Conservation (phyloP, 2,888 invertebrate genomes). For the Drosophila limbata region DNA sequence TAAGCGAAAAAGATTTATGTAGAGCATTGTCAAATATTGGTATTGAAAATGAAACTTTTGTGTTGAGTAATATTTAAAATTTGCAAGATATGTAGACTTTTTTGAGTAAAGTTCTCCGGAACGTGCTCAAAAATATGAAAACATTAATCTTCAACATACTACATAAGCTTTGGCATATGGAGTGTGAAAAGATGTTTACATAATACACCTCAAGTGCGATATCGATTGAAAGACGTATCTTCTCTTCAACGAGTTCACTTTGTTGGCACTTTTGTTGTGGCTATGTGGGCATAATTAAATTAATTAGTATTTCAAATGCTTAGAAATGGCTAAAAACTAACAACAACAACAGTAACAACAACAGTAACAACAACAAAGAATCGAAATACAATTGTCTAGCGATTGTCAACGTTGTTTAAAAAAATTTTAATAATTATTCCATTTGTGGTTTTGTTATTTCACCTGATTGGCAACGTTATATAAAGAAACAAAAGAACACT, state of each 20-base stretch:
- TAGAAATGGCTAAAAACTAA: slow-evolving; percentile 4
- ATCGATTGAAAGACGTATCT: slow-evolving; percentile 39
- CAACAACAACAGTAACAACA: neutral
- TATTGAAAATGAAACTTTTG: slow-evolving; percentile 10
- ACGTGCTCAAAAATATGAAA: slow-evolving; percentile 32
- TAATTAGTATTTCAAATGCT: slow-evolving; percentile 39
- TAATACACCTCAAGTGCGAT: slow-evolving; percentile 8
- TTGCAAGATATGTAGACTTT: neutral
- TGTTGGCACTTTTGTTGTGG: slow-evolving; percentile 12
- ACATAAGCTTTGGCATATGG: slow-evolving; percentile 11
- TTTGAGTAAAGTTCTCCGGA: neutral
- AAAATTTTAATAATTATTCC: slow-evolving; percentile 13
- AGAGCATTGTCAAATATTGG: slow-evolving; percentile 18
- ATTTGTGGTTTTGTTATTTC: slow-evolving; percentile 21
- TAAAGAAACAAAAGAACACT: slow-evolving; percentile 4
- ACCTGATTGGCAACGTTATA: slow-evolving; percentile 39
- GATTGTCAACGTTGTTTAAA: slow-evolving; percentile 24
- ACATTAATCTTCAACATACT: neutral
- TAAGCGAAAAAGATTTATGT: slow-evolving; percentile 29
- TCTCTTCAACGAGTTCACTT: slow-evolving; percentile 2
- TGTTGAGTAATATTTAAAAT: neutral
- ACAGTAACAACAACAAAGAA: neutral
- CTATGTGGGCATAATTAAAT: slow-evolving; percentile 35
- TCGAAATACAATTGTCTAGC: slow-evolving; percentile 14
- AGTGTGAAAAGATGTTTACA: slow-evolving; percentile 11